Percentiles rank a stretch among this genome's conserved stretches.
Evolutionary conservation across 2,113 vertebrate species (phyloP).

Genomic region (Smithornis capensis): DNA sequence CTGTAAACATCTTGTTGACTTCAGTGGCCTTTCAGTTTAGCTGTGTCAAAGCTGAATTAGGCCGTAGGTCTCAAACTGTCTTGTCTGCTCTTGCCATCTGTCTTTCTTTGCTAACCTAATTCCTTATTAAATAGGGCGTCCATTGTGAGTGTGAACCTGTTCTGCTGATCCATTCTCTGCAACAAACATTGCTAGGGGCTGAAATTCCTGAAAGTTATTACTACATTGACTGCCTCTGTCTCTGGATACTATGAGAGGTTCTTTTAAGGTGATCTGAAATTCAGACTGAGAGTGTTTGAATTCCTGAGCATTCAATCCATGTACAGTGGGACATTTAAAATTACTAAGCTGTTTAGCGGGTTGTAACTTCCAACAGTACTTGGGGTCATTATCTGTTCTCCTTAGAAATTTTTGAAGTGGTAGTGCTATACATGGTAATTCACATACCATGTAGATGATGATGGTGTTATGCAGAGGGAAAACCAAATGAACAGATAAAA

Average conservation of each 20-base stretch:
- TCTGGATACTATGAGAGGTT: not conserved
- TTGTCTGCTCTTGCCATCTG: slow-evolving; percentile 33
- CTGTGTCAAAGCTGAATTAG: slow-evolving; percentile 2
- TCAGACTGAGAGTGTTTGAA: not conserved
- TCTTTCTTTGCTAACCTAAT: slow-evolving; percentile 37
- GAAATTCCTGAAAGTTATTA: slow-evolving; percentile 46
- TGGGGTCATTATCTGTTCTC: not conserved
- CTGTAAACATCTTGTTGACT: not conserved
- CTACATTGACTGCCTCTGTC: not conserved
- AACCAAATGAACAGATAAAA: not conserved
- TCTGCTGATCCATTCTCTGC: not conserved
- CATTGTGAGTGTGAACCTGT: not conserved
- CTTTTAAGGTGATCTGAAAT: slow-evolving; percentile 4
- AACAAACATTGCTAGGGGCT: slow-evolving; percentile 15
- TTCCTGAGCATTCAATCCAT: not conserved
- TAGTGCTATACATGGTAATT: not conserved
- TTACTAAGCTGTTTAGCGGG: not conserved
- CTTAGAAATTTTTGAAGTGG: not conserved
- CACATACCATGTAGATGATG: not conserved
- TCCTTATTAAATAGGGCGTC: slow-evolving; percentile 2
- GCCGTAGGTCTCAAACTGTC: slow-evolving; percentile 36
- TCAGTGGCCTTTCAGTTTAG: not conserved
- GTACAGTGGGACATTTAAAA: not conserved
- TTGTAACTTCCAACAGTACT: not conserved
- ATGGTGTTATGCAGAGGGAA: not conserved